These are phyloP conservation scores for Caenorhabditis japonica DNA, from an alignment of 2,888 invertebrate species.

Conservation along the genomic window DNA sequence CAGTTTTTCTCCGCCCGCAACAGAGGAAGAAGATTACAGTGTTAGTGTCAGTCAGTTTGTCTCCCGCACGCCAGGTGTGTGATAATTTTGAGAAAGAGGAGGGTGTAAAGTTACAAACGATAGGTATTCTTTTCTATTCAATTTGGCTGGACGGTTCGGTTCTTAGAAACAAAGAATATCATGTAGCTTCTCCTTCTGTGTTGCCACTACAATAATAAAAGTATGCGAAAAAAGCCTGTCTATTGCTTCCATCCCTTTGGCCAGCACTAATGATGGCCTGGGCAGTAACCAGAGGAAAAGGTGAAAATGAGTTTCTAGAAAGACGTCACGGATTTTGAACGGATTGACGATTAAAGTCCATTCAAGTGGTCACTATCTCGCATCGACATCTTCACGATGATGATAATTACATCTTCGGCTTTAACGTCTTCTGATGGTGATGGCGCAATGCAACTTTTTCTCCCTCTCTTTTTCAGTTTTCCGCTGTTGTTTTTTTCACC, in stretches of 20 bases:
- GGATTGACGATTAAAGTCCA: neutral
- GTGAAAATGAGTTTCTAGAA: no score
- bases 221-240: no score
- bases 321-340: no score
- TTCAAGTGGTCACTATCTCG: neutral
- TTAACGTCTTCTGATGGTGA: constrained; percentile 8
- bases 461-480: constrained; percentile 7
- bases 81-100: constrained; percentile 32
- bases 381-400: constrained; percentile 11
- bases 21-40: constrained; percentile 35
- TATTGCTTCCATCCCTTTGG: no score
- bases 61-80: constrained; percentile 17
- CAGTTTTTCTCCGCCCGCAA: constrained; percentile 17
- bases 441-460: constrained; percentile 29
- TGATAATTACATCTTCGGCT: neutral
- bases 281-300: no score
- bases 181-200: constrained; percentile 1
- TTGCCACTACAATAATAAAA: no score
- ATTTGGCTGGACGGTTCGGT: no score
- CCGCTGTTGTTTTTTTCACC: no score
- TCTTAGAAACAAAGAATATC: constrained; percentile 46
- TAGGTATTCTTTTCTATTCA: no score
- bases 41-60: no score
- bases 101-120: constrained; percentile 45
- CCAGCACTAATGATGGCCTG: no score